These are phyloP conservation scores for Synanthedon vespiformis DNA, from an alignment of 2,888 invertebrate genomes.

Conservation along the genomic window DNA sequence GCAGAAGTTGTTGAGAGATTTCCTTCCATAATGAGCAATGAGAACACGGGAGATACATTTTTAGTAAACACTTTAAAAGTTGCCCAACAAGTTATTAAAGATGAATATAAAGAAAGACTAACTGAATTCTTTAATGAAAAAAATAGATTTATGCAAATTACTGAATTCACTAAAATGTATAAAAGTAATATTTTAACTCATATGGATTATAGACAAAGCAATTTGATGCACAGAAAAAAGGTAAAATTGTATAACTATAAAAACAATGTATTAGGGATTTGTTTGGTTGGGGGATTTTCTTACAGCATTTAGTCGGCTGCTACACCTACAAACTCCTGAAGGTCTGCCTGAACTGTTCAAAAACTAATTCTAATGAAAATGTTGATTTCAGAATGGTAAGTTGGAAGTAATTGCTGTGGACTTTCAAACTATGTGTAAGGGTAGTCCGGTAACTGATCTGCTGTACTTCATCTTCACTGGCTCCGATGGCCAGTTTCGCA, in stretches of 20 bases:
- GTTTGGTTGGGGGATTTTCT: no score
- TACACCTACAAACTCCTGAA: no score
- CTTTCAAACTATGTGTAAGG: slow-evolving; percentile 1
- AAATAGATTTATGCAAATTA: not conserved
- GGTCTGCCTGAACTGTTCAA: no score
- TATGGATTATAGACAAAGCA: slow-evolving; percentile 2
- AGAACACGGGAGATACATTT: not conserved
- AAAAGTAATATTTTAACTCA: not conserved
- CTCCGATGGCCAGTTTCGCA: slow-evolving; percentile 3
- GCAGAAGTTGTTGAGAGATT: not conserved
- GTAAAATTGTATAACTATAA: not conserved
- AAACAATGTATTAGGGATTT: no score
- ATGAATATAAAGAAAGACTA: not conserved
- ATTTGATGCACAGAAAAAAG: not conserved
- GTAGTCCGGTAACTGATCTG: slow-evolving; percentile 1
- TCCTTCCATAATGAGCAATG: not conserved
- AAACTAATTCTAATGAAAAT: no score
- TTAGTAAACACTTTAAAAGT: not conserved
- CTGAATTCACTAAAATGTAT: not conserved
- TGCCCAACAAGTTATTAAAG: not conserved
- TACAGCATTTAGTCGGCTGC: no score
- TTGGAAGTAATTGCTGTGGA: slow-evolving; percentile 1
- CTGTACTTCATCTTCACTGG: slow-evolving; percentile 4
- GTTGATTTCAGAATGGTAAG: slow-evolving; percentile 2
- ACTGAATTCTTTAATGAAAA: not conserved